phyloP scores from a whole-genome alignment of 64 coral and sea anemone species.

The Montipora capricornis region DNA sequence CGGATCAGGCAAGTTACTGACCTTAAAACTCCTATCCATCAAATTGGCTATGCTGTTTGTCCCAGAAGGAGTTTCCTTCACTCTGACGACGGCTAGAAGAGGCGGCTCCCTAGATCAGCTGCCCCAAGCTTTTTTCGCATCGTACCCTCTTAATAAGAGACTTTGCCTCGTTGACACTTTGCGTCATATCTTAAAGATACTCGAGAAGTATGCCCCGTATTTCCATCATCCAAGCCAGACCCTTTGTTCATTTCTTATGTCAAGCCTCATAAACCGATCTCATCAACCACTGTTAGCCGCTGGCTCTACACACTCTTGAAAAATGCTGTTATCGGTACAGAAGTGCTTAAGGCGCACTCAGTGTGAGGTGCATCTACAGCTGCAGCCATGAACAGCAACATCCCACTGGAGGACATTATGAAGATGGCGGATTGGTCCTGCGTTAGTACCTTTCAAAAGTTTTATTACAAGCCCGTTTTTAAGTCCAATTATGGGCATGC shows the following conservation, averaged over 20 bases:
- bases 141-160: neutral
- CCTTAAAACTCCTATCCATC: neutral
- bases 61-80: slow-evolving; percentile 34
- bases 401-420: neutral
- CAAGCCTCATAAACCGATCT: slow-evolving; percentile 7
- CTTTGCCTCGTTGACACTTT: neutral
- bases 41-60: slow-evolving; percentile 38
- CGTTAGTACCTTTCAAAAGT: slow-evolving; percentile 7
- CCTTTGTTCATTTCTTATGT: neutral
- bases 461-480: slow-evolving; percentile 59
- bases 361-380: slow-evolving; percentile 50
- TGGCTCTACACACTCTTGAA: slow-evolving; percentile 28
- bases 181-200: neutral
- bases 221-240: neutral
- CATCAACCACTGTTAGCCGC: neutral
- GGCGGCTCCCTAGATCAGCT: neutral
- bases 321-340: slow-evolving; percentile 18
- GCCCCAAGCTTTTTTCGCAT: neutral
- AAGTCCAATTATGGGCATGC: slow-evolving; percentile 18
- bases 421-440: slow-evolving; percentile 58
- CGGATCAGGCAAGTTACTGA: neutral
- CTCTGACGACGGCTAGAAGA: neutral
- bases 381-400: neutral
- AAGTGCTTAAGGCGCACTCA: slow-evolving; percentile 34
- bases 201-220: neutral